Evolutionary conservation across 2,113 vertebrate species (phyloP), one percentile per base, ranked within the genome.

Genomic region (Okapia johnstoni): DNA sequence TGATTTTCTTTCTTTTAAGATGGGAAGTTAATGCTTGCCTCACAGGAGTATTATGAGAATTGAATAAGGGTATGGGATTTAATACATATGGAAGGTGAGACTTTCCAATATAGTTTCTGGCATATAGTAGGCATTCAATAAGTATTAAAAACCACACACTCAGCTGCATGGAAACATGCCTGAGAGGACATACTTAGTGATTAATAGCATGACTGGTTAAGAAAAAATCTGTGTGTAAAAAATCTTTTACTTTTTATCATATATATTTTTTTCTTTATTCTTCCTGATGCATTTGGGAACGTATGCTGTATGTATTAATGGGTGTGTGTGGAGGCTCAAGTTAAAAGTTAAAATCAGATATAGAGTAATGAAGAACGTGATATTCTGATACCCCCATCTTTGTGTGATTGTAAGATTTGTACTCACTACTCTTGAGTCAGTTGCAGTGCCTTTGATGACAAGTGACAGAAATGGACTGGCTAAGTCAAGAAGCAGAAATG

Each of bases 1-100:
- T 80, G 80, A 7, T 88, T 93, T 95, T 90, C 84, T 85, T 11
- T 30, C 81, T 85, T 79, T 30, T 89, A 85, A 96, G 85, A 94
- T 26, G 63, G 87, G n/a, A 48, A 54, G 30, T 77, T 48, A 73
- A 17, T 87, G 36, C 12, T 89, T 92, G 14, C 50, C 17, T 88
- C 28, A 5, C 0, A 40, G 63, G 15, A 84, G 36, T 66, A 19
- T 55, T 81, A 10, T 61, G 48, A 95, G 36, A 90, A 52, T 92
- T 91, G 93, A 88, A 61, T 52, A 43, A 81, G 66, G 87, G 63
- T 58, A 79, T 46, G 52, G 23, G 52, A 63, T 92, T 86, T 88
- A 76, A 61, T 89, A 55, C 46, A 43, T 5, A 63, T 0, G 94
- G 14, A 43, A 66, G 26, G 23, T 50, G 43, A 60, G 80, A 92